phyloP scores from a whole-genome alignment of 2,888 invertebrate genomes.

The Caenorhabditis uteleia region DNA sequence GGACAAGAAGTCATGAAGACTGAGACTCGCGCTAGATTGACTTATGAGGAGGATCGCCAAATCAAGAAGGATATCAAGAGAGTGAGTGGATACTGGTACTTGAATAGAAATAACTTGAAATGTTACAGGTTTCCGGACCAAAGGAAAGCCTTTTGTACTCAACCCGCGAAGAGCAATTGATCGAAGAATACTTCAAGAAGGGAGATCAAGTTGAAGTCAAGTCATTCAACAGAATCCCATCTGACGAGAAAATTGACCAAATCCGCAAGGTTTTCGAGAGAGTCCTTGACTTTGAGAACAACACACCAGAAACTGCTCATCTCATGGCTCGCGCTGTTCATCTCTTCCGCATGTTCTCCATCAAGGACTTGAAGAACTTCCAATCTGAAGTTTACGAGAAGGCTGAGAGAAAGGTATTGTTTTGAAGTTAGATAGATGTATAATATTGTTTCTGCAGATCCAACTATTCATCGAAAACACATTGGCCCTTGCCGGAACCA shows the following conservation, averaged over 20 bases:
- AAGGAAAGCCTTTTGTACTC: conserved; percentile 47
- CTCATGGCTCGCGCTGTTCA: conserved; percentile 57
- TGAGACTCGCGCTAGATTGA: conserved; percentile 30
- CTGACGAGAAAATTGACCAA: conserved; percentile 46
- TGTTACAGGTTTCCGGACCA: conserved; percentile 35
- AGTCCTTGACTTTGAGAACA: conserved; percentile 38
- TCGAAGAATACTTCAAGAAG: conserved; percentile 55
- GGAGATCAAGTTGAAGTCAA: conserved; percentile 45
- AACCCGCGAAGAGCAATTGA: conserved; percentile 42
- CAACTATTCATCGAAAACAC: conserved; percentile 51
- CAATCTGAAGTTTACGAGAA: conserved; percentile 40
- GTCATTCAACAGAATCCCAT: conserved; percentile 38
- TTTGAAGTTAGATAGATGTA: too few species aligned
- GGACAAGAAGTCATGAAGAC: conserved; percentile 34
- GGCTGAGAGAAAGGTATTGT: conserved; percentile 26
- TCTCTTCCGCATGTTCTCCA: conserved; percentile 51
- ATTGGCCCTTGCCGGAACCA: conserved; percentile 54
- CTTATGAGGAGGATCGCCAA: conserved; percentile 20
- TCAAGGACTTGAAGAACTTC: conserved; percentile 52
- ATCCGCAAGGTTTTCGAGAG: conserved; percentile 39
- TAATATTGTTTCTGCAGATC: conserved; percentile 19
- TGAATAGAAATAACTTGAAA: background rate
- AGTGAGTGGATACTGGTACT: conserved; percentile 8
- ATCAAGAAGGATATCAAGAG: conserved; percentile 31
- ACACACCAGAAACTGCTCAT: conserved; percentile 43